Evolutionary conservation across 2,797 vertebrate genomes (phyloP), one percentile per base, ranked within the genome.

Genomic region (Monodelphis domestica): DNA sequence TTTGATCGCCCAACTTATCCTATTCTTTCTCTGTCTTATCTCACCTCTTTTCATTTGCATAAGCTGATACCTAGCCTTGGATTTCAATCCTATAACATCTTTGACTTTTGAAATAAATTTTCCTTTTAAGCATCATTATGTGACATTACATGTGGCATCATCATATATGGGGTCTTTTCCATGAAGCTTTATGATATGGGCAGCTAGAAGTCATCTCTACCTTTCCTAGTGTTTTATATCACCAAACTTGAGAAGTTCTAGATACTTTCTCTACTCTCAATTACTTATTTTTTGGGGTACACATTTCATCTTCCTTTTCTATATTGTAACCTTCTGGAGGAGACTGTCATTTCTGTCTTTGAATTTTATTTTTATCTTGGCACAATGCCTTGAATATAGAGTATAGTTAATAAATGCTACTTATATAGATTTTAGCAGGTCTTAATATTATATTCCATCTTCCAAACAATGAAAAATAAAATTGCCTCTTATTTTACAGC

Each of bases 391-490:
- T 84, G 70, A 9, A 7, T 24, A 84, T 84, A 84, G 9, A 26
- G 50, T n/a, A 45, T 84, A 45, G 10, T 10, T 84, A 45, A 84
- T 45, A 78, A 78, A 78, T 45, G 70, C 45, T 84, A 84, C 70
- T 84, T 84, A 45, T 26, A 84, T 45, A 54, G 57, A 89, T 56
- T 90, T 91, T 59, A 94, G 4, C 12, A 57, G 10, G 70, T 57
- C 28, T 92, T 95, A 54, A 17, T 63, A 51, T 78, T 88, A 63
- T 88, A 63, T 94, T 45, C 33, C 26, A 87, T 63, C 28, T 94
- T 88, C 33, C 53, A 94, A 94, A 90, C 89, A 59, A 93, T 63
- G 87, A 91, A 26, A 93, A 92, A 93, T 78, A 88, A 1, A 57
- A 87, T 55, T 93, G 63, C 30, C 56, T 91, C 90, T 87, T 94